Evolutionary conservation across 2,797 vertebrate species (phyloP).

Genomic region (Macroramphosus scolopax): DNA sequence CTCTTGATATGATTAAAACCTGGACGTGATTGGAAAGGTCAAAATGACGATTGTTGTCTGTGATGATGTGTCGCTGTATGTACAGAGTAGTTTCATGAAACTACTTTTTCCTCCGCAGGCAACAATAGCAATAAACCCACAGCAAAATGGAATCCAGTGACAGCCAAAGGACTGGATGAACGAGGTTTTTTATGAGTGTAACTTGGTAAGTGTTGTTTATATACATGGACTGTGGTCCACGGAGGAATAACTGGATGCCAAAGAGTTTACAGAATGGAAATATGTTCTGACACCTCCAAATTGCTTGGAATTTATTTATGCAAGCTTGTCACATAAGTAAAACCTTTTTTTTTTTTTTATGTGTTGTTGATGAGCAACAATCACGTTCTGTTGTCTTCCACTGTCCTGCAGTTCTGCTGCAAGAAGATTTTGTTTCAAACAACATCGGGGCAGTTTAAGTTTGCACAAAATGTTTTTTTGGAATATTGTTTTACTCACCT

Average conservation of each 20-base stretch:
- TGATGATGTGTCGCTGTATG: slow-evolving; percentile 17
- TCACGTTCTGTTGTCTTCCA: slow-evolving; percentile 47
- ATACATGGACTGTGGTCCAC: slow-evolving; percentile 38
- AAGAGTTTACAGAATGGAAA: slow-evolving; percentile 70
- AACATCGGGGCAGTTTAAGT: slow-evolving; percentile 40
- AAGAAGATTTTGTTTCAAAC: slow-evolving; percentile 32
- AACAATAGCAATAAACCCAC: slow-evolving; percentile 81
- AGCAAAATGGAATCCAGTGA: slow-evolving; percentile 83
- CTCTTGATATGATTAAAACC: slow-evolving; percentile 13
- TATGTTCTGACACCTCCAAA: slow-evolving; percentile 34
- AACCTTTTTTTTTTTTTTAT: slow-evolving; percentile 39
- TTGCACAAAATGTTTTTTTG: slow-evolving; percentile 48
- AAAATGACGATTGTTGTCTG: slow-evolving; percentile 10
- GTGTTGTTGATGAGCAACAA: slow-evolving; percentile 22
- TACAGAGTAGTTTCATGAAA: slow-evolving; percentile 17
- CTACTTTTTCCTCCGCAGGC: slow-evolving; percentile 64
- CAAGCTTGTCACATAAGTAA: slow-evolving; percentile 59
- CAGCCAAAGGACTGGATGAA: slow-evolving; percentile 80
- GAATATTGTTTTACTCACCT: slow-evolving; percentile 26
- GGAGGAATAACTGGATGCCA: slow-evolving; percentile 68
- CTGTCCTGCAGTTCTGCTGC: slow-evolving; percentile 26
- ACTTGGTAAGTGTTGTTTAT: slow-evolving; percentile 61
- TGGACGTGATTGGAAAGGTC: slow-evolving; percentile 4
- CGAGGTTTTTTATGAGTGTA: slow-evolving; percentile 79
- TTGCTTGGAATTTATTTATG: slow-evolving; percentile 60